Evolutionary conservation across 2,888 invertebrate species (phyloP), one percentile per base, ranked within the genome.

Genomic region (Pyrrhia umbra): DNA sequence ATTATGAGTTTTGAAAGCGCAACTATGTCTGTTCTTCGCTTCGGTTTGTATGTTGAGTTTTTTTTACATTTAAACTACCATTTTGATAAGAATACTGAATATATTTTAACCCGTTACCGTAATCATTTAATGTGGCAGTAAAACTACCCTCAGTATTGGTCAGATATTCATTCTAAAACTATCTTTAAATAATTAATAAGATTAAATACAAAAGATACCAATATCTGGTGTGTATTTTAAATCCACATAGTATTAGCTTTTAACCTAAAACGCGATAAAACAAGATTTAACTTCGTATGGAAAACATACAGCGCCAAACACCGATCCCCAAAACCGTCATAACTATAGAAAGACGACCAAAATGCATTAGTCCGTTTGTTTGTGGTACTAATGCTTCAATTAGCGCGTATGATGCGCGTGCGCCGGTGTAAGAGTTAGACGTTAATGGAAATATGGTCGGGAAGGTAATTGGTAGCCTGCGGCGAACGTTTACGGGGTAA

Each of bases 311-410:
- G 8, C 46, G 43, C 16, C 54, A 46, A 15, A 47, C 30, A 47
- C 25, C 30, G 2, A 9, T 39, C 18, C 27, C 55, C 40, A 27
- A 61, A 58, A 40, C 63, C 18, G 68, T 74, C 65, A 66, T 75
- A 71, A 75, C 57, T 62, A 72, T 59, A 61, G 61, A 62, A 47
- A 57, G 63, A 72, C 47, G 58, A 66, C 70, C 61, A 40, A 45
- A 65, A 64, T 72, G 75, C 80, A 80, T 77, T 79, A 77, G 75
- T 50, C 4, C 39, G 71, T 73, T 62, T 77, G 72, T 79, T 79
- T 80, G 65, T 77, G 25, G 21, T 61, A 39, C 52, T 69, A 77
- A 79, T 77, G 71, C 75, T 63, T 80, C 80, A 77, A 79, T 79
- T 79, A 79, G 51, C 80, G 64, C 23, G 37, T 43, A 60, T 47